Conservation (phyloP, 1,140 invertebrate genomes). For the Hermatobates lingyangjiaoensis region DNA sequence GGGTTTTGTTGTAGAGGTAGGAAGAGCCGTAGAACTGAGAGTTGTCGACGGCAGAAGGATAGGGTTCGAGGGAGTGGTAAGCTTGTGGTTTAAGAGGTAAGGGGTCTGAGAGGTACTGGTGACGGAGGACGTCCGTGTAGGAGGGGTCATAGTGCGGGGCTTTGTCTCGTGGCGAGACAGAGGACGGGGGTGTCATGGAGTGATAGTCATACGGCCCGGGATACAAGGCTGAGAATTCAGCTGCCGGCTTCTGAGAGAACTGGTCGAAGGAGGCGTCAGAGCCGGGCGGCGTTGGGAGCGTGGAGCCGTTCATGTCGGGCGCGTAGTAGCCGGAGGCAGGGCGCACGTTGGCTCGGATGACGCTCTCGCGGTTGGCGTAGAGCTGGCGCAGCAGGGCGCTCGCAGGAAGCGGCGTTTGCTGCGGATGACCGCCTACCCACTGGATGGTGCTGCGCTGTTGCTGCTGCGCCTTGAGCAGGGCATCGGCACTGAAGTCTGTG, state of each 20-base stretch:
- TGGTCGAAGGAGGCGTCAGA: conserved; percentile 52
- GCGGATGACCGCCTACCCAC: conserved; percentile 56
- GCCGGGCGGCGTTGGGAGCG: conserved; percentile 67
- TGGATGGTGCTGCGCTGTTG: conserved; percentile 79
- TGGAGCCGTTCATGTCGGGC: conserved; percentile 32
- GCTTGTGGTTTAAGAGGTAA: conserved; percentile 78
- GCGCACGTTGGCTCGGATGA: conserved; percentile 76
- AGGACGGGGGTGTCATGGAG: conserved; percentile 87
- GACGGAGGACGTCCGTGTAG: conserved; percentile 30
- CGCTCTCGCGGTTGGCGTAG: conserved; percentile 83
- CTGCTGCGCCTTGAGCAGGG: conserved; percentile 59
- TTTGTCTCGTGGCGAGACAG: conserved; percentile 80
- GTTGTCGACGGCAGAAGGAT: conserved; percentile 40
- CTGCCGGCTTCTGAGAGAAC: conserved; percentile 35
- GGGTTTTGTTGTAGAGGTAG: conserved; percentile 57
- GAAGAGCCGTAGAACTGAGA: conserved; percentile 80
- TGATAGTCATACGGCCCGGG: conserved; percentile 60
- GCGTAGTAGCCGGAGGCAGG: conserved; percentile 33
- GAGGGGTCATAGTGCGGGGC: conserved; percentile 23
- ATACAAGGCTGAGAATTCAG: conserved; percentile 35
- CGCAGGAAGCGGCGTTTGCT: conserved; percentile 41
- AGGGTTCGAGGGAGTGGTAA: conserved; percentile 40
- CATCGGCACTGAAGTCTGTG: conserved; percentile 72
- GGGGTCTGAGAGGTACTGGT: conserved; percentile 41
- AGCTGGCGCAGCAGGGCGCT: conserved; percentile 73